These are phyloP conservation scores for Apostichopus japonicus DNA, from an alignment of 35 echinoderm and acorn worm genomes.

Conservation along the genomic window DNA sequence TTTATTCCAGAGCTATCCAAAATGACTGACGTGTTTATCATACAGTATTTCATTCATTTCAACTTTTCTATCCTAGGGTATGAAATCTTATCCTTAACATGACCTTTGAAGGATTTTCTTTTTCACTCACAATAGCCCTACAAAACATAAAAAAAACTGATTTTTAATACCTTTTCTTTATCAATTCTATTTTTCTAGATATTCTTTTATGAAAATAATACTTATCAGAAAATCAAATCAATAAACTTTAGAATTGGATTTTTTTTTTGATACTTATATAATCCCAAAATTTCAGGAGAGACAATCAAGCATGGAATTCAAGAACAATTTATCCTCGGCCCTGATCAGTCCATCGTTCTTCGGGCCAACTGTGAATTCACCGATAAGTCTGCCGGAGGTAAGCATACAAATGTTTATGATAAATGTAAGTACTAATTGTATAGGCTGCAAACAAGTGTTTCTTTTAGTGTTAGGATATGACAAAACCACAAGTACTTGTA, in stretches of 20 bases:
- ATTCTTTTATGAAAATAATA: too few species aligned
- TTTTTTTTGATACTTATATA: too few species aligned
- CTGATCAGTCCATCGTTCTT: conserved; percentile 83
- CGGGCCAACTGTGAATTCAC: conserved; percentile 67
- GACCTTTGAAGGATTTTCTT: too few species aligned
- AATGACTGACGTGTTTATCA: background rate
- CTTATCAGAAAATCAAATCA: too few species aligned
- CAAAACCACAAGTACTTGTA: too few species aligned
- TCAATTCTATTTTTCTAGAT: background rate
- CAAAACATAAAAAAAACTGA: background rate
- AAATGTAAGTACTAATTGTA: background rate
- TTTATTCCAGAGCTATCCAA: background rate
- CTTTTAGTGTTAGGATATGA: too few species aligned
- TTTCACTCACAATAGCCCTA: too few species aligned
- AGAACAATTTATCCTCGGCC: conserved; percentile 75
- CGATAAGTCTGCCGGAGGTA: conserved; percentile 63
- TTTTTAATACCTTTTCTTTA: background rate
- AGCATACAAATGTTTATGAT: background rate
- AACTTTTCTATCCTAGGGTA: too few species aligned
- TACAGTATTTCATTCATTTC: too few species aligned
- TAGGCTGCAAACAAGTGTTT: too few species aligned
- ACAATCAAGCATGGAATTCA: conserved; percentile 75
- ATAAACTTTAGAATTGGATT: background rate
- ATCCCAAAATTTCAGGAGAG: conserved; percentile 59
- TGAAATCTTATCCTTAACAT: too few species aligned